Evolutionary conservation across 2,113 vertebrate genomes (phyloP).

Genomic region (Lipotes vexillifer): DNA sequence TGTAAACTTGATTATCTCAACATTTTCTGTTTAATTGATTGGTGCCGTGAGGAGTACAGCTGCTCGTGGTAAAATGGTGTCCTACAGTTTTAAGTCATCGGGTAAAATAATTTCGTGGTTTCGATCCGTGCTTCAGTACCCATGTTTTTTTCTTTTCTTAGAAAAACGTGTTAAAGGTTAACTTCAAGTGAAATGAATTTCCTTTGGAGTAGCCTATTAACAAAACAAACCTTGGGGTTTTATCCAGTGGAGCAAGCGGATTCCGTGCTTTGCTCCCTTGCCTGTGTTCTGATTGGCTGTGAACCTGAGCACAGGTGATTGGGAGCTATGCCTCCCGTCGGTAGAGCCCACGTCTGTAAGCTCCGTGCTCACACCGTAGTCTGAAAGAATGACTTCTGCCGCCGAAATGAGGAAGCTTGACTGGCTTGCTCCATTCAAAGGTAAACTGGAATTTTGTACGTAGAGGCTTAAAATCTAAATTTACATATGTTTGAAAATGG

Average conservation of each 20-base stretch:
- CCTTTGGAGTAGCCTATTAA: background rate
- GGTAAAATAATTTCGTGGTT: slow-evolving; percentile 66
- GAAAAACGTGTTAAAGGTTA: background rate
- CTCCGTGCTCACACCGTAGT: background rate
- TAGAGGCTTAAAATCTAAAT: slow-evolving; percentile 51
- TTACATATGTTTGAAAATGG: slow-evolving; percentile 63
- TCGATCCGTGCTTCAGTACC: background rate
- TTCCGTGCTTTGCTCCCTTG: background rate
- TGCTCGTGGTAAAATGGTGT: slow-evolving; percentile 58
- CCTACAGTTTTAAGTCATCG: slow-evolving; percentile 58
- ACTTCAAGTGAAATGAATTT: background rate
- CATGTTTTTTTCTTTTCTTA: background rate
- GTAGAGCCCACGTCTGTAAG: background rate
- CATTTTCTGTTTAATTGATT: slow-evolving; percentile 61
- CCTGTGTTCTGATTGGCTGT: background rate
- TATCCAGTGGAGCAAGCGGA: background rate
- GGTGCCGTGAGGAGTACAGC: slow-evolving; percentile 52
- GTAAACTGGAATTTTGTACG: slow-evolving; percentile 73
- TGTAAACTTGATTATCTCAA: slow-evolving; percentile 44
- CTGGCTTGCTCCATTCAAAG: slow-evolving; percentile 37
- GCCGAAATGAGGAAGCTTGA: background rate
- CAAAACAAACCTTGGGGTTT: background rate
- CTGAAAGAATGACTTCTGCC: background rate
- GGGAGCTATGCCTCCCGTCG: background rate
- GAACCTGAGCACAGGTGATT: background rate